These are phyloP conservation scores for Nipponacmea schrenckii DNA, from an alignment of 2,888 invertebrate species.

Conservation along the genomic window DNA sequence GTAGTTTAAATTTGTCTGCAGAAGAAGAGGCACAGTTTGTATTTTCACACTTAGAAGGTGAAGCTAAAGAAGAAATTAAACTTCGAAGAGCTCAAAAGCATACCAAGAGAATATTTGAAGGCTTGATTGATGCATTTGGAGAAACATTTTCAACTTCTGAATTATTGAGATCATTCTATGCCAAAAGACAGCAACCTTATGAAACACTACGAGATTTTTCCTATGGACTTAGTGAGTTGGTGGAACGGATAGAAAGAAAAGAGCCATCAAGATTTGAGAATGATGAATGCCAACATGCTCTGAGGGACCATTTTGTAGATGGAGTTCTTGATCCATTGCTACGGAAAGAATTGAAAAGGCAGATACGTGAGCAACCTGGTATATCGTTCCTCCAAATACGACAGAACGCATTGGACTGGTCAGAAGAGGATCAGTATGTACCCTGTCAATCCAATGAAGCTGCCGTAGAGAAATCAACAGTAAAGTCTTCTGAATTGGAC, in stretches of 20 bases:
- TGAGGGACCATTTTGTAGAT: neutral
- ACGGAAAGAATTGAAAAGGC: neutral
- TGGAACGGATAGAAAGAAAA: neutral
- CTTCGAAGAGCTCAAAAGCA: neutral
- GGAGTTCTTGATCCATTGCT: neutral
- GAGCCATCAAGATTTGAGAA: neutral
- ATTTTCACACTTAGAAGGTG: neutral
- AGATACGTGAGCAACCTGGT: neutral
- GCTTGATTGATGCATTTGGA: neutral
- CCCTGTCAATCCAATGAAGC: too few species aligned
- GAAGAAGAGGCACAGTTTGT: neutral
- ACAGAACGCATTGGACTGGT: neutral
- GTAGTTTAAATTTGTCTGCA: neutral
- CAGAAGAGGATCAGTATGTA: too few species aligned
- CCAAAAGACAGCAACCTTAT: neutral
- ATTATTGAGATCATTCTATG: neutral
- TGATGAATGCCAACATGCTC: neutral
- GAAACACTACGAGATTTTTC: neutral
- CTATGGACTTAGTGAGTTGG: neutral
- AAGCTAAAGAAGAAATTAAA: conserved; percentile 1
- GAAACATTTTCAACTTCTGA: neutral
- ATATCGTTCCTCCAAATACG: neutral
- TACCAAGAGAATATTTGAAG: neutral
- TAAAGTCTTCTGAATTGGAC: neutral
- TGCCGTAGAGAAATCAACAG: neutral